Conservation (phyloP, 1,140 invertebrate species). For the Ooceraea biroi region DNA sequence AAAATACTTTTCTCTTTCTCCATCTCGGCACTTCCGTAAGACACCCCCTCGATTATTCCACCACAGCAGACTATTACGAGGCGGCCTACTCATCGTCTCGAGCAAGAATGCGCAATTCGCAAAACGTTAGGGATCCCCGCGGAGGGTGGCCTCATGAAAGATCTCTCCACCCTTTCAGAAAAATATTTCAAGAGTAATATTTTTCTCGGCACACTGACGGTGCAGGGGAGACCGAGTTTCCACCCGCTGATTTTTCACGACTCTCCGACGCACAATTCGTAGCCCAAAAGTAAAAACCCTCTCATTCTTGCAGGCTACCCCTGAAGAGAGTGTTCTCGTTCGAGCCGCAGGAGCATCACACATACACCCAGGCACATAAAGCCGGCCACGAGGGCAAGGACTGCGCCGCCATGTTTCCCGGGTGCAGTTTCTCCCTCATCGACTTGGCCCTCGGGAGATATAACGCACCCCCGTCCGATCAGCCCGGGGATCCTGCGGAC, state of each 20-base stretch:
- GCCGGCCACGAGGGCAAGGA: constrained; percentile 85
- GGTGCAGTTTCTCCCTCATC: constrained; percentile 90
- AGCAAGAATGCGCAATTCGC: not conserved
- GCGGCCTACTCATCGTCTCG: constrained; percentile 12
- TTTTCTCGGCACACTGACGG: not conserved
- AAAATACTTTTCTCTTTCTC: not conserved
- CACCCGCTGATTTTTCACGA: not conserved
- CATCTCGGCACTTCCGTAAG: not conserved
- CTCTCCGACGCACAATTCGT: not conserved
- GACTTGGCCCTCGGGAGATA: constrained; percentile 91
- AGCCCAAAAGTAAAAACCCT: not conserved
- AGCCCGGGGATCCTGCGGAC: constrained; percentile 54
- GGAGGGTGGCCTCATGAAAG: constrained; percentile 7
- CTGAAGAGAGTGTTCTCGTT: constrained; percentile 87
- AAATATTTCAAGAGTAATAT: constrained; percentile 3
- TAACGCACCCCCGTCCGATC: constrained; percentile 81
- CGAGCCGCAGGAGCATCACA: constrained; percentile 89
- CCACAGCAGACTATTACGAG: not conserved
- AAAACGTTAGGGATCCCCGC: constrained; percentile 3
- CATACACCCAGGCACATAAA: constrained; percentile 89
- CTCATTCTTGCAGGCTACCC: constrained; percentile 88
- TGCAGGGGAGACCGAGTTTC: not conserved
- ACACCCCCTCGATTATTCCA: constrained; percentile 14
- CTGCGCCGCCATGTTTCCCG: constrained; percentile 87
- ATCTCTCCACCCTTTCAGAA: not conserved